These are phyloP conservation scores for Helicoverpa armigera DNA, from an alignment of 1,140 invertebrate genomes.

Conservation along the genomic window DNA sequence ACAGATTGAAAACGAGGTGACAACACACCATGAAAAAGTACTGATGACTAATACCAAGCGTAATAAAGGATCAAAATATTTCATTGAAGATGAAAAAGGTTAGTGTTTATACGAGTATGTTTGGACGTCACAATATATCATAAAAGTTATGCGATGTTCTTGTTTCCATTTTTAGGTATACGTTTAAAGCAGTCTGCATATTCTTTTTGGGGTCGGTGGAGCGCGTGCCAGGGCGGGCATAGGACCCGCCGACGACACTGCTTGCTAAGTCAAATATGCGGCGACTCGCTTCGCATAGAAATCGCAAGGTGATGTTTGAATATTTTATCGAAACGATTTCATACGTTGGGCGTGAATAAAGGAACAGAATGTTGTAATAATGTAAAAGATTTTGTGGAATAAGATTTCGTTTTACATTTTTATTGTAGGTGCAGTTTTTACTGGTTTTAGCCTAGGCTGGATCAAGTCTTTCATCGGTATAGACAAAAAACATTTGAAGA, in stretches of 20 bases:
- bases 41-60: slow-evolving; percentile 34
- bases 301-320: slow-evolving; percentile 66
- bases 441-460: too few relatives aligned
- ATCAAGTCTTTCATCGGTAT: too few relatives aligned
- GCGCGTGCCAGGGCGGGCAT: slow-evolving; percentile 66
- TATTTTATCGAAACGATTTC: slow-evolving; percentile 32
- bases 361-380: slow-evolving; percentile 3
- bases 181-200: slow-evolving; percentile 61
- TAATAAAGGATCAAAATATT: not conserved
- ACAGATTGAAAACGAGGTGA: slow-evolving; percentile 50
- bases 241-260: slow-evolving; percentile 75
- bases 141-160: not conserved
- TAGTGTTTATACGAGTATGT: not conserved
- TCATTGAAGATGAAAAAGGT: slow-evolving; percentile 39
- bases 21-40: slow-evolving; percentile 35
- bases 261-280: slow-evolving; percentile 68
- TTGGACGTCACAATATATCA: not conserved
- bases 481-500: not conserved
- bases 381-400: slow-evolving; percentile 1
- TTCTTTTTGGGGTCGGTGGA: slow-evolving; percentile 74
- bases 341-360: not conserved
- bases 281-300: slow-evolving; percentile 74
- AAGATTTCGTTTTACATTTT: not conserved
- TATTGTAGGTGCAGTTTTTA: not conserved
- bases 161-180: slow-evolving; percentile 61